Evolutionary conservation across 2,888 invertebrate genomes (phyloP), one percentile per base, ranked within the genome.

Genomic region (Eupithecia dodoneata): DNA sequence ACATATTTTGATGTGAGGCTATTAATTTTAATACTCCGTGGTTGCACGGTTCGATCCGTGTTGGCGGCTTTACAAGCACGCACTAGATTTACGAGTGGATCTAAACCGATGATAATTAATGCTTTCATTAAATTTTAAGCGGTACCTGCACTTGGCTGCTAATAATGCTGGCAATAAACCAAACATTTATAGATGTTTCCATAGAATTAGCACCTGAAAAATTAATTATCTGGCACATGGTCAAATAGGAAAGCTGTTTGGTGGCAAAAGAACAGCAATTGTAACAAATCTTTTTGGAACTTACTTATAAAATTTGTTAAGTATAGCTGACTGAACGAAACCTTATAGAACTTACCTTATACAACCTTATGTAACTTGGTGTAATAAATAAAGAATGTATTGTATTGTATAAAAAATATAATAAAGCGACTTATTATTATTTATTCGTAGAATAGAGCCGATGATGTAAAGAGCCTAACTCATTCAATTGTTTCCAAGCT

Each of bases 11-110:
- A 90, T 87, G 86, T 85, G 87, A 86, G 83, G 84, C 85, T 87
- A 91, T 92, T 90, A 89, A 91, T 92, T 91, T 92, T 90, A 91
- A 92, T 91, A 91, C 89, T 88, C 85, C 85, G 76, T 74, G 85
- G 84, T 86, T 80, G 84, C 83, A 84, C 80, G 85, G 83, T 82
- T 82, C 83, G 83, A 83, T 84, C 84, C 79, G 81, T 83, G 84
- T 85, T 87, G 81, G 84, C 76, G 82, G 83, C 79, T 82, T 83
- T 82, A 83, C 82, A 82, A 80, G 80, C 80, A 69, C 67, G 76
- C 82, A 84, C 76, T 77, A 74, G 80, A 83, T 82, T 81, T 80
- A 83, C 81, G 75, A 74, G 73, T 69, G 44, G 73, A 74, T 73
- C 76, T 82, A 78, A 80, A 81, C 74, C 83, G 77, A 78, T 82